Conservation (phyloP, 2,797 vertebrate species). For the Gymnothorax reevesii region DNA sequence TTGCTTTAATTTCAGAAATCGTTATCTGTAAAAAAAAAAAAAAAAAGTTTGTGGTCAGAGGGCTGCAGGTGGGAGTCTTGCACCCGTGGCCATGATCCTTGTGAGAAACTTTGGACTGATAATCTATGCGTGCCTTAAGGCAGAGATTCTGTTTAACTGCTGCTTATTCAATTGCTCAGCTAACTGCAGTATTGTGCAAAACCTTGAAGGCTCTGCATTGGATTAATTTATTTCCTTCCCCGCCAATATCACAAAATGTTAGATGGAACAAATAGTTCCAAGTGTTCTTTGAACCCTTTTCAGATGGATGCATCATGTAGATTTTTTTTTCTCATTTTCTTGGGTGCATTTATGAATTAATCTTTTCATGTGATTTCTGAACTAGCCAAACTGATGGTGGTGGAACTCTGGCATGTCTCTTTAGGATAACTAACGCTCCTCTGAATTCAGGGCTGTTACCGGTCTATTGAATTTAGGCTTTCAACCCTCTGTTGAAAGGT, state of each 20-base stretch:
- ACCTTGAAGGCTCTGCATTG: background rate
- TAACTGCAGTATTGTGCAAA: background rate
- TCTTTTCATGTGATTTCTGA: background rate
- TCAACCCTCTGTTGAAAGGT: background rate
- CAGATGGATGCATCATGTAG: background rate
- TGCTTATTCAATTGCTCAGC: background rate
- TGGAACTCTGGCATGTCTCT: background rate
- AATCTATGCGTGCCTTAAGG: background rate
- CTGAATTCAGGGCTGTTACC: background rate
- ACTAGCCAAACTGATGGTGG: background rate
- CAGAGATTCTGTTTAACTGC: background rate
- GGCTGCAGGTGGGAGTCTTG: background rate
- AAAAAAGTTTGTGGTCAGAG: background rate
- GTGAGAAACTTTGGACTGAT: background rate
- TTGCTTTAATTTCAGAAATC: background rate
- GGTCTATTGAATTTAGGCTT: background rate
- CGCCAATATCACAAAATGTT: background rate
- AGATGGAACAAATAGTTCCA: background rate
- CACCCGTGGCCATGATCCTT: background rate
- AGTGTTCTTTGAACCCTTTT: slow-evolving; percentile 20
- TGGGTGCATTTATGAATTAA: background rate
- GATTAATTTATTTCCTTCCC: background rate
- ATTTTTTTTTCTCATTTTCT: background rate
- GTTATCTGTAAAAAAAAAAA: background rate
- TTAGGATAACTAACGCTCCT: background rate